Evolutionary conservation across 2,113 vertebrate species (phyloP).

Genomic region (Actenoides lindsayi): DNA sequence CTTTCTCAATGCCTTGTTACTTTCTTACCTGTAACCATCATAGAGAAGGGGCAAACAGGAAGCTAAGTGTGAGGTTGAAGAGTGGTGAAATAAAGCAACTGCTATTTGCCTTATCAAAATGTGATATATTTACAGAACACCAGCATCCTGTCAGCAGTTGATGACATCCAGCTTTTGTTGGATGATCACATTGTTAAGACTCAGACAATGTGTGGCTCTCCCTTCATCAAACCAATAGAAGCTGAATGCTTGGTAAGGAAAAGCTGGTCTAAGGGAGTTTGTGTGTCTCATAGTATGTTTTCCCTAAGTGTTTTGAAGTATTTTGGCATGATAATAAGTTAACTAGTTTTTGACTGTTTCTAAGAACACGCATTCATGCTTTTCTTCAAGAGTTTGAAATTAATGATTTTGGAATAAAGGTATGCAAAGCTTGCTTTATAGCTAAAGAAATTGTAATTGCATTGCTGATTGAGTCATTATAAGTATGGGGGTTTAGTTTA

Average conservation of each 20-base stretch:
- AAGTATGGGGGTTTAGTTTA: not conserved
- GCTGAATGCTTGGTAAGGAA: slow-evolving; percentile 84
- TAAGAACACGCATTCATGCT: not conserved
- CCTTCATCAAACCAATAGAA: slow-evolving; percentile 91
- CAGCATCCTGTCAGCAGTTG: slow-evolving; percentile 84
- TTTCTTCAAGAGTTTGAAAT: not conserved
- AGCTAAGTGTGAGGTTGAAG: not conserved
- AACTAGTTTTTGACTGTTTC: not conserved
- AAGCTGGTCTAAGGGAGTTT: not conserved
- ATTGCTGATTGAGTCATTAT: not conserved
- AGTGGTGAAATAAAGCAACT: not conserved
- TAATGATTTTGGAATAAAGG: not conserved
- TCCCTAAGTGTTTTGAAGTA: not conserved
- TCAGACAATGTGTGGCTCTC: slow-evolving; percentile 91
- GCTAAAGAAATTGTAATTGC: not conserved
- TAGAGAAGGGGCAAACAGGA: not conserved
- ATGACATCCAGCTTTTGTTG: slow-evolving; percentile 90
- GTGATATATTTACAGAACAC: slow-evolving; percentile 75
- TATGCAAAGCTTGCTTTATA: not conserved
- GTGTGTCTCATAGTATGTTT: not conserved
- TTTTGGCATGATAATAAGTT: not conserved
- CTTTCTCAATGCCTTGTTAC: not conserved
- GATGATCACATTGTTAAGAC: slow-evolving; percentile 92
- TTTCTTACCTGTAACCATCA: not conserved
- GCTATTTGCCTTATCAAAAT: not conserved